Conservation (phyloP, 2,797 vertebrate species). For the Adrianichthys oophorus region DNA sequence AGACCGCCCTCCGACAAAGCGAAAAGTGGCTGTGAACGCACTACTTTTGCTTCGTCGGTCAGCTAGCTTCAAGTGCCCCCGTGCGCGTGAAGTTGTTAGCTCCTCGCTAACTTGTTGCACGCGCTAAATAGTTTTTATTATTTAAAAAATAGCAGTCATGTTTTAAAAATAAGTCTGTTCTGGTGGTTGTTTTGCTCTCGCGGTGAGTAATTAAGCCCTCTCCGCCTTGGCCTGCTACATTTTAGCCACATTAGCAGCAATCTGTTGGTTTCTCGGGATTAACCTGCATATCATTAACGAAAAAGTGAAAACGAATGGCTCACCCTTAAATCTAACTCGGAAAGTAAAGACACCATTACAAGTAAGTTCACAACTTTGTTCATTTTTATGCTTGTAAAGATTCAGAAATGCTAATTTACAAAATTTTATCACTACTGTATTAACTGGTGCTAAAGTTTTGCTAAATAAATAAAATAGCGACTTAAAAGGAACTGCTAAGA, state of each 20-base stretch:
- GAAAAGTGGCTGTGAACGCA: slow-evolving; percentile 12
- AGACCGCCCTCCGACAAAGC: slow-evolving; percentile 49
- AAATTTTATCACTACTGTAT: no score
- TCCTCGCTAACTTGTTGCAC: neutral
- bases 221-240: slow-evolving; percentile 50
- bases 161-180: neutral
- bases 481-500: neutral
- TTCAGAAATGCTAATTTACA: neutral
- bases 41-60: slow-evolving; percentile 20
- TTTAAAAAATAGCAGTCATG: neutral
- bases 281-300: neutral
- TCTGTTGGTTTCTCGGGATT: slow-evolving; percentile 26
- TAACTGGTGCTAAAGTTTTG: slow-evolving; percentile 3
- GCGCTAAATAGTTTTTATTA: neutral
- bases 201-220: slow-evolving; percentile 20
- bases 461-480: slow-evolving; percentile 24
- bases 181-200: slow-evolving; percentile 11
- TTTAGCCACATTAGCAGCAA: slow-evolving; percentile 30
- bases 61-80: slow-evolving; percentile 7
- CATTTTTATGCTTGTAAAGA: neutral
- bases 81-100: slow-evolving; percentile 12
- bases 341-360: neutral
- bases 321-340: slow-evolving; percentile 22
- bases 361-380: slow-evolving; percentile 28
- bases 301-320: slow-evolving; percentile 30